Evolutionary conservation across 1,140 invertebrate genomes (phyloP), one percentile per base, ranked within the genome.

Genomic region (Ditylenchus dipsaci): DNA sequence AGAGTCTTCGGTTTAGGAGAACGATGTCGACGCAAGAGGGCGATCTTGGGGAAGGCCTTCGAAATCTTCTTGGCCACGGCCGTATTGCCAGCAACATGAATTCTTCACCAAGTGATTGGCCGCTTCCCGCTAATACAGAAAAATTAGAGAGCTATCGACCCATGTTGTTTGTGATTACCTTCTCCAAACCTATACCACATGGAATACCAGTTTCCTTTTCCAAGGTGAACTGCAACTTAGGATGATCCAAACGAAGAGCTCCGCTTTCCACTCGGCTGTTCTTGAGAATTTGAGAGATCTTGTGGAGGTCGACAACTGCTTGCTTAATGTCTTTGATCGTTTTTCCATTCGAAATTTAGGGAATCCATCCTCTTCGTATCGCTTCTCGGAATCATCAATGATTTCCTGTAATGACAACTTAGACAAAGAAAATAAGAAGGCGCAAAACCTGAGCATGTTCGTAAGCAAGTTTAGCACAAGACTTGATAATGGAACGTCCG

Each of bases 51-150:
- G 83, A 93, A 95, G 76, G 92, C 89, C 45, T 87, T 76, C 1
- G 90, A 86, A 26, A 81, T 60, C 93, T 90, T 90, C 76, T 91
- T 85, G 0, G 93, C 94, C n/a, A 94, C 91, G 29, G 90, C 90
- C 66, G 92, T 91, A 83, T 97, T 0, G 93, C 94, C 33, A 95
- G 84, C 84, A 97, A 89, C 94, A 96, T 97, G 82, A 96, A 97
- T 84, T 97, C 94, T 84, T 96, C 94, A 97, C 91, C 92, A 96
- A 43, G 67, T 73, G 77, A 69, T 93, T 0, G 91, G 94, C 85
- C 94, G 95, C 0, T 92, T 95, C 75, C 95, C 92, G 57, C 73
- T 74, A 30, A 74, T 77, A 60, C 9, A 23, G n/a, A 0, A 19
- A 33, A 15, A 21, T 21, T 43, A 61, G 17, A 1, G 11, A 57